Evolutionary conservation across 1,140 invertebrate species (phyloP), one percentile per base, ranked within the genome.

Genomic region (Drepana arcuata): DNA sequence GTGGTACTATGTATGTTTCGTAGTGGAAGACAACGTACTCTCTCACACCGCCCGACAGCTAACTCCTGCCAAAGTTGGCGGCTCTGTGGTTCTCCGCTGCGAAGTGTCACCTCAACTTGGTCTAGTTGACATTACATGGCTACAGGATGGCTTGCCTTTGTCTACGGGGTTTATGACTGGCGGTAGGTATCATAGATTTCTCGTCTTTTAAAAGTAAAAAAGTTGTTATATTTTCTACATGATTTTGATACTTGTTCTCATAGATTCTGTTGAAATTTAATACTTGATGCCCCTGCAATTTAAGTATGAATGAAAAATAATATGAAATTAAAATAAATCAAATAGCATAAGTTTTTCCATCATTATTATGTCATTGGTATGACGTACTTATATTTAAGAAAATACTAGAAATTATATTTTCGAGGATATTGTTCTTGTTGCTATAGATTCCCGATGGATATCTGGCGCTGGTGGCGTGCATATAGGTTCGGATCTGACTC

Each of bases 1-100:
- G 18, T 21, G 18, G 4, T 21, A 21, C 4, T 21, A 21, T 21
- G 18, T 21, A 21, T 4, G 18, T 21, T 5, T 21, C 37, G 4
- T 31, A 82, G 78, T 79, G 28, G 78, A 82, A 34, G 78, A 82
- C 46, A 78, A 57, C 34, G 59, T 75, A 3, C 41, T 82, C 2
- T 55, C 59, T 0, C 73, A 75, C 32, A 62, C 66, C 2, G 52
- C 67, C 7, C 59, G 67, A 2, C 78, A 82, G 47, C 39, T 82
- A 36, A 68, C 57, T 6, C 72, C 74, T 5, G 73, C 73, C 0
- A 79, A 72, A 45, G 36, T 74, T 0, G 71, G 74, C 2, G 67
- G 71, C 2, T 62, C 66, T 0, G 74, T 82, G 6, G 55, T 82
- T 15, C 30, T 79, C 15, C 56, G 73, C 2, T 82, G 78, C 41